Conservation (phyloP, 2,888 invertebrate species). For the Pharmacophagus antenor region DNA sequence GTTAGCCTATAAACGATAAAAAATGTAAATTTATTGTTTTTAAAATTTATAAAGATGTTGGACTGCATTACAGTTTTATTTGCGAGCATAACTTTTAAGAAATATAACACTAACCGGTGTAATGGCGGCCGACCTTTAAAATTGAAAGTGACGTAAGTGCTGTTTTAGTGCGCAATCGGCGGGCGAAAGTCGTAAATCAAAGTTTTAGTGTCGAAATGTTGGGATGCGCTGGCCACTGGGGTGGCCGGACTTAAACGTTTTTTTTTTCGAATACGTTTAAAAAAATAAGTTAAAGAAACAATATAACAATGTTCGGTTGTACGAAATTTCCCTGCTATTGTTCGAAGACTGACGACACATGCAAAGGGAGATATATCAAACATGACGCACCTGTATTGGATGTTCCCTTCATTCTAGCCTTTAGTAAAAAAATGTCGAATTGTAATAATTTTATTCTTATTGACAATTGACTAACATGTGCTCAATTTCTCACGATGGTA, state of each 20-base stretch:
- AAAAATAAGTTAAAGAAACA: slow-evolving; percentile 64
- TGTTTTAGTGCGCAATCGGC: slow-evolving; percentile 79
- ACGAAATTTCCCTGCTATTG: slow-evolving; percentile 62
- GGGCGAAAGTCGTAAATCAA: slow-evolving; percentile 77
- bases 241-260: slow-evolving; percentile 67
- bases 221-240: slow-evolving; percentile 78
- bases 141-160: slow-evolving; percentile 81
- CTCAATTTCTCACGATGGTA: too few species aligned
- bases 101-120: too few species aligned
- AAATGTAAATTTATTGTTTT: too few species aligned
- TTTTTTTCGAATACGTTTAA: slow-evolving; percentile 56
- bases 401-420: slow-evolving; percentile 6
- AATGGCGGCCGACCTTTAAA: slow-evolving; percentile 65
- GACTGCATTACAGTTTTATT: neutral
- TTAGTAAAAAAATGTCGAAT: neutral
- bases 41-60: neutral
- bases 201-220: slow-evolving; percentile 80
- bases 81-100: too few species aligned
- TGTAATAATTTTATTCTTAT: too few species aligned
- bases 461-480: too few species aligned
- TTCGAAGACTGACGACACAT: slow-evolving; percentile 57
- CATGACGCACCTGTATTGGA: slow-evolving; percentile 8
- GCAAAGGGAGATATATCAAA: slow-evolving; percentile 35
- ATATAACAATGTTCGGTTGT: slow-evolving; percentile 67
- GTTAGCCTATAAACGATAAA: too few species aligned